Evolutionary conservation across 1,140 invertebrate genomes (phyloP), one percentile per base, ranked within the genome.

Genomic region (Belonocnema kinseyi): DNA sequence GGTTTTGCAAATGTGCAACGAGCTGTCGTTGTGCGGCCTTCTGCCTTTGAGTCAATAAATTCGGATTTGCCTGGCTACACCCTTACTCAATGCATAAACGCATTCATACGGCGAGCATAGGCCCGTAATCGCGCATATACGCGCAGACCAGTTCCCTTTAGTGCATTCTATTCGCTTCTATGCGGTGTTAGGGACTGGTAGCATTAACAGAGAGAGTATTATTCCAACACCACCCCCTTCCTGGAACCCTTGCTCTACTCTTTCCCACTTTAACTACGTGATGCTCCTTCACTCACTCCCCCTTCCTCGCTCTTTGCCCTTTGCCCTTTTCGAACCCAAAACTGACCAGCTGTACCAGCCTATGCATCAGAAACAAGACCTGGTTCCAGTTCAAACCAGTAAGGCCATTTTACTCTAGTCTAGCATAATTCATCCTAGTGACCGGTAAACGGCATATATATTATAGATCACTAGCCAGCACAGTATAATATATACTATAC

Each of bases 141-240:
- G 81, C 80, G 78, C 77, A 78, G 78, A 75, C 78, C 77, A 82
- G 77, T 81, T 80, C 85, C 86, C 83, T 86, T 86, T 85, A 85
- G 76, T 82, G 83, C 82, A 86, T 82, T 86, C 86, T 85, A 82
- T 87, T 87, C 85, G 85, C 81, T 87, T 87, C 86, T 87, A 86
- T 86, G 85, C 83, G 85, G 84, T 87, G 85, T 87, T 88, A 86
- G 87, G 83, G 85, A 85, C 82, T 85, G 77, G 75, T 76, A 81
- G 85, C 85, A 88, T 88, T 87, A 87, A 87, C 84, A 71, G 21
- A 75, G 79, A 77, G 77, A 80, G 82, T 81, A 84, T 85, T 85
- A 86, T 85, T 85, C 83, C 84, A 85, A 83, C 17, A 26, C 19
- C 56, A 26, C 17, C 54, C 54, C 54, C 21, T 56, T 56, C 54